Conservation (phyloP, 2,888 invertebrate genomes). For the Itoplectis maculator region DNA sequence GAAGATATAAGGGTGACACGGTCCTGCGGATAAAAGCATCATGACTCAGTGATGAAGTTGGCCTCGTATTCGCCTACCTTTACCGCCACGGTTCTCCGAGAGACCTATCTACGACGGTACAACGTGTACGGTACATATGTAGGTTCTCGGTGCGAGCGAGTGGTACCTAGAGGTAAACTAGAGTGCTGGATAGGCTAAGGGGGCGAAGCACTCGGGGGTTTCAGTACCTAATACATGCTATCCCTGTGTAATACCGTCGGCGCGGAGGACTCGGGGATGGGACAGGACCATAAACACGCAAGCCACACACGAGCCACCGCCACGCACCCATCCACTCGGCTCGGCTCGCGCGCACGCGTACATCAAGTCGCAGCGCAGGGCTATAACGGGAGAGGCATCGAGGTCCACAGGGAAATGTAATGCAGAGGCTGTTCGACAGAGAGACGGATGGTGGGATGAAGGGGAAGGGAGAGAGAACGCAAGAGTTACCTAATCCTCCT, state of each 20-base stretch:
- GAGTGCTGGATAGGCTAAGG: slow-evolving; percentile 52
- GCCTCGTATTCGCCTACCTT: slow-evolving; percentile 69
- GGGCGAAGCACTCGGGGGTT: slow-evolving; percentile 38
- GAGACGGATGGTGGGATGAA: no score
- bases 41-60: slow-evolving; percentile 83
- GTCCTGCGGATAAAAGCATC: slow-evolving; percentile 82
- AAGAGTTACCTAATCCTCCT: slow-evolving; percentile 8
- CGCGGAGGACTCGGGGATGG: slow-evolving; percentile 20
- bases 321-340: slow-evolving; percentile 15
- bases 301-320: slow-evolving; percentile 24
- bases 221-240: slow-evolving; percentile 50
- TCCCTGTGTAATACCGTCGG: slow-evolving; percentile 42
- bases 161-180: slow-evolving; percentile 40
- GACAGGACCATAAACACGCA: slow-evolving; percentile 49
- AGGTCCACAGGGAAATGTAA: slow-evolving; percentile 40
- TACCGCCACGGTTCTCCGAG: slow-evolving; percentile 45
- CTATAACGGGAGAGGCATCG: slow-evolving; percentile 11
- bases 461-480: background rate
- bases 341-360: slow-evolving; percentile 15
- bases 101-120: slow-evolving; percentile 29
- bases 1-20: slow-evolving; percentile 76
- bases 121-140: slow-evolving; percentile 35
- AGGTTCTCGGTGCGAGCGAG: slow-evolving; percentile 43
- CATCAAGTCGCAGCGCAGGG: slow-evolving; percentile 10
- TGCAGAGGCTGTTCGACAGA: background rate